phyloP scores from a whole-genome alignment of 2,113 vertebrate species.

The Sialia sialis region DNA sequence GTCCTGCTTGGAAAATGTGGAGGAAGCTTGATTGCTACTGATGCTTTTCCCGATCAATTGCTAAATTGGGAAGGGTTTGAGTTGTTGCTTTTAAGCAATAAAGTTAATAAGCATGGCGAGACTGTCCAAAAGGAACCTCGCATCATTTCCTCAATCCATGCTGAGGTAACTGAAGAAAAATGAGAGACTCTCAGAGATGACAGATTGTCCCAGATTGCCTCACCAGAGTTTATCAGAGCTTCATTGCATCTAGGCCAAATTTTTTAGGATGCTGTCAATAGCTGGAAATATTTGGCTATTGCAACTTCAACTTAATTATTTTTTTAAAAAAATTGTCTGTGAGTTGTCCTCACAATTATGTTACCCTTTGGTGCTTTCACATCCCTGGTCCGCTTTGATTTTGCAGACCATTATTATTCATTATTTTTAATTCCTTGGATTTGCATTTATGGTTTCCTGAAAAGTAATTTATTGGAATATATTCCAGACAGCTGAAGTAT shows the following conservation, averaged over 20 bases:
- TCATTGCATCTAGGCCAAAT: background rate
- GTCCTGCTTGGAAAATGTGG: background rate
- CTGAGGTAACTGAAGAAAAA: constrained; percentile 13
- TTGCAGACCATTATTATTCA: background rate
- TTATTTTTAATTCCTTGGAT: background rate
- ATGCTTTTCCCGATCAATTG: background rate
- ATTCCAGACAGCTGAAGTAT: background rate
- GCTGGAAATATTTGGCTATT: background rate
- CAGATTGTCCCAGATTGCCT: background rate
- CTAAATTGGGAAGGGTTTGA: background rate
- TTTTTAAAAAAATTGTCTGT: background rate
- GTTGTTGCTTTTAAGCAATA: constrained; percentile 5
- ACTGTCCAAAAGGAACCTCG: background rate
- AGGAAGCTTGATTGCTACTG: background rate
- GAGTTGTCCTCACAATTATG: background rate
- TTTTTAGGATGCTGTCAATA: background rate
- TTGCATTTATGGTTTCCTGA: background rate
- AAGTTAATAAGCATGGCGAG: background rate
- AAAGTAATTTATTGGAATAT: background rate
- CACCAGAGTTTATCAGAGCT: background rate
- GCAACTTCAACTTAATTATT: background rate
- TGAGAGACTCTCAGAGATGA: background rate
- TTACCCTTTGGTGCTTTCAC: background rate
- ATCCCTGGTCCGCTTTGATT: background rate
- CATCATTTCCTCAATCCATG: background rate